These are phyloP conservation scores for Aplysina aerophoba DNA, from an alignment of 37 sponge, comb jelly and placozoan genomes.

Conservation along the genomic window DNA sequence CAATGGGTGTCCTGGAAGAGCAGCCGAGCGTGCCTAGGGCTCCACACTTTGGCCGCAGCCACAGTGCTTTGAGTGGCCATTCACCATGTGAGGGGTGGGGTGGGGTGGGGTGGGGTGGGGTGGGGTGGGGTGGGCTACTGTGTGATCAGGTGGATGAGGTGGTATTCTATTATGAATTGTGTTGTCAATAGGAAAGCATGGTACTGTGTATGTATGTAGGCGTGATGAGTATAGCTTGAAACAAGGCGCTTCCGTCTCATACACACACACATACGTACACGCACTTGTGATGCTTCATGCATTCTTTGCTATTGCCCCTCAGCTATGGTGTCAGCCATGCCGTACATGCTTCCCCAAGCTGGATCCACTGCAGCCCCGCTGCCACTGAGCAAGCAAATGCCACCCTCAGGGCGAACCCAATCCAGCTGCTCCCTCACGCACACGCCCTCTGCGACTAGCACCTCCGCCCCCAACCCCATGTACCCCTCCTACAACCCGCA, in stretches of 20 bases:
- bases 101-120: too few relatives aligned
- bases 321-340: background rate
- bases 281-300: background rate
- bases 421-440: background rate
- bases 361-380: background rate
- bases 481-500: background rate
- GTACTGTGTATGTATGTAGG: too few relatives aligned
- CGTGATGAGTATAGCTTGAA: too few relatives aligned
- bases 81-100: too few relatives aligned
- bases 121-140: background rate
- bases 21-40: background rate
- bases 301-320: background rate
- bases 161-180: too few relatives aligned
- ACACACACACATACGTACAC: too few relatives aligned
- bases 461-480: constrained; percentile 17
- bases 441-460: background rate
- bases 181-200: too few relatives aligned
- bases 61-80: too few relatives aligned
- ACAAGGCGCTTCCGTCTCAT: too few relatives aligned
- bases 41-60: too few relatives aligned
- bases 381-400: too few relatives aligned
- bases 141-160: background rate
- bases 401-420: background rate
- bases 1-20: background rate
- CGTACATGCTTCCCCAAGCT: constrained; percentile 16